Conservation (phyloP, 2,888 invertebrate species). For the Lumbricus terrestris region DNA sequence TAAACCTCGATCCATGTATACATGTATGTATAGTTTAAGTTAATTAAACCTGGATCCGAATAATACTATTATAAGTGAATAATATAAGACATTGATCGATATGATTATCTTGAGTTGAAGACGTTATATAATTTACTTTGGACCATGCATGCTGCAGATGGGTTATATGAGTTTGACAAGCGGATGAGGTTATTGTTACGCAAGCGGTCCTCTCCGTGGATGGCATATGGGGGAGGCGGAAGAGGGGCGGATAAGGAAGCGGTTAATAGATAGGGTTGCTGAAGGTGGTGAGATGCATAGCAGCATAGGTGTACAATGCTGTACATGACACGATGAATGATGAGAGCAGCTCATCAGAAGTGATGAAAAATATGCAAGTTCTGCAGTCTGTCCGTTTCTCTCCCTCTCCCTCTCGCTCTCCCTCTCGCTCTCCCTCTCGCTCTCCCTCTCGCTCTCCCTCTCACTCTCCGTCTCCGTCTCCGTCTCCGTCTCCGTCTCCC, state of each 20-base stretch:
- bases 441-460: background rate
- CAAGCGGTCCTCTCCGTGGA: conserved; percentile 3
- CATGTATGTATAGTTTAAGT: background rate
- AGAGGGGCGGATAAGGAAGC: background rate
- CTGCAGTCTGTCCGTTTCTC: background rate
- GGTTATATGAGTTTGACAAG: too few relatives aligned
- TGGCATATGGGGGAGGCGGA: too few relatives aligned
- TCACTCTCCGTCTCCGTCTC: background rate
- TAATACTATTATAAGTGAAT: too few relatives aligned
- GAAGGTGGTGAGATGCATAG: background rate
- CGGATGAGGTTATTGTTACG: background rate
- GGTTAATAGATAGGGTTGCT: background rate
- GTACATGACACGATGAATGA: background rate
- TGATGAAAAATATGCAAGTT: too few relatives aligned
- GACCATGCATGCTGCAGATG: background rate
- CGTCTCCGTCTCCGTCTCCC: background rate
- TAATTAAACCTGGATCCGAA: too few relatives aligned
- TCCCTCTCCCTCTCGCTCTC: background rate
- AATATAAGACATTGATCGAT: too few relatives aligned
- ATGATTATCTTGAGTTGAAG: background rate
- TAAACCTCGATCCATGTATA: background rate
- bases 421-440: background rate
- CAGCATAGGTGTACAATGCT: too few relatives aligned
- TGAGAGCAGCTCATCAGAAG: background rate
- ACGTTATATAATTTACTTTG: too few relatives aligned